Conservation (phyloP, 2,113 vertebrate species). For the Actenoides hombroni region DNA sequence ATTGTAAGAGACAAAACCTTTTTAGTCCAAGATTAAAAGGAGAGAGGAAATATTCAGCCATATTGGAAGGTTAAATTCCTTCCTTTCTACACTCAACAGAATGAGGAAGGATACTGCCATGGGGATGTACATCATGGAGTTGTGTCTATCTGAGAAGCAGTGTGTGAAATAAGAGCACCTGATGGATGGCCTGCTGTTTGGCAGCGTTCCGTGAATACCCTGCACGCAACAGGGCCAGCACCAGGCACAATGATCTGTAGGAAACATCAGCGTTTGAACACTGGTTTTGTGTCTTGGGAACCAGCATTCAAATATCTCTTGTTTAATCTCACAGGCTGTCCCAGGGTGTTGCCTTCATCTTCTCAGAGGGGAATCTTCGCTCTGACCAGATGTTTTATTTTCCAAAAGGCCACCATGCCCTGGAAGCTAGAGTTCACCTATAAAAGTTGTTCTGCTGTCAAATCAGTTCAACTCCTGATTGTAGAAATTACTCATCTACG, state of each 20-base stretch:
- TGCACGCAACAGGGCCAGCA: neutral
- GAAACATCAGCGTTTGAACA: neutral
- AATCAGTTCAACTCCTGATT: neutral
- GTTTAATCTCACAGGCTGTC: neutral
- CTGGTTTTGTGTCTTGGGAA: neutral
- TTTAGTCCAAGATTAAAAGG: neutral
- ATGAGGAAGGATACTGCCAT: neutral
- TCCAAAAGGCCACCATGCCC: neutral
- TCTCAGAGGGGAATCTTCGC: neutral
- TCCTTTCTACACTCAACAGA: neutral
- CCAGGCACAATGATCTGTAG: neutral
- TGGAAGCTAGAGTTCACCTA: neutral
- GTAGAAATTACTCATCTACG: neutral
- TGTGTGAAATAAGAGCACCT: neutral
- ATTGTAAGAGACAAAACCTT: neutral
- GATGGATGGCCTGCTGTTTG: neutral
- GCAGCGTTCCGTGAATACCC: neutral
- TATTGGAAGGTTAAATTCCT: neutral
- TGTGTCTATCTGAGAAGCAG: neutral
- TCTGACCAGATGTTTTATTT: neutral
- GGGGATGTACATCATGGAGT: neutral
- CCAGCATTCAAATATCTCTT: neutral
- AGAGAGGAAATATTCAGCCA: neutral
- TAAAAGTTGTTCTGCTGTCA: neutral
- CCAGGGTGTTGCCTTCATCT: neutral